phyloP scores from a whole-genome alignment of 2,888 invertebrate genomes.

The Exocentrus adspersus region DNA sequence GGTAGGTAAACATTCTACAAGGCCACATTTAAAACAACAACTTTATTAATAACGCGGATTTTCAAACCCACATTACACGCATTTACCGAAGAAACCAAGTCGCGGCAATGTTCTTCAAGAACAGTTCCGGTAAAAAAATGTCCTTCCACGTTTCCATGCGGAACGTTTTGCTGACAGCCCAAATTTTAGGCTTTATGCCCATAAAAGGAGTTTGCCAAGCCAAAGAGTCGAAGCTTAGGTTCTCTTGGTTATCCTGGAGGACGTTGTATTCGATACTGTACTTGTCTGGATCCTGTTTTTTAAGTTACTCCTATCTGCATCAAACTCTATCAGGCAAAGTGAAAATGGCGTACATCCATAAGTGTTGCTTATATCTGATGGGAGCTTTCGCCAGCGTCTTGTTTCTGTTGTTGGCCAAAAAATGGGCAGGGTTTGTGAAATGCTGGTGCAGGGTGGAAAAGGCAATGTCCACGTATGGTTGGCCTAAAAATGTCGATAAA shows the following conservation, averaged over 20 bases:
- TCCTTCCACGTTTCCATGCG: neutral
- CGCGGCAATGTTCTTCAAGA: neutral
- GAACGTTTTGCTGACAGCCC: slow-evolving; percentile 14
- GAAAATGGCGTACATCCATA: slow-evolving; percentile 23
- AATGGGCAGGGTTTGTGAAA: slow-evolving; percentile 24
- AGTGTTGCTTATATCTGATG: slow-evolving; percentile 7
- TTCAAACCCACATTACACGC: neutral
- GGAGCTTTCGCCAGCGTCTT: neutral
- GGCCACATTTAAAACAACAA: too few relatives aligned
- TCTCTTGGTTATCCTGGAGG: slow-evolving; percentile 41
- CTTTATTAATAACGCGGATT: too few relatives aligned
- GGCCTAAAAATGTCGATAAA: slow-evolving; percentile 29
- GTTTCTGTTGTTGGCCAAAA: slow-evolving; percentile 13
- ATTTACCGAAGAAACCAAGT: slow-evolving; percentile 2
- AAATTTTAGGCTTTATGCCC: slow-evolving; percentile 46
- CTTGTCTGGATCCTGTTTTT: slow-evolving; percentile 32
- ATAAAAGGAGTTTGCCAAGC: slow-evolving; percentile 32
- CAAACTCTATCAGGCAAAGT: slow-evolving; percentile 18
- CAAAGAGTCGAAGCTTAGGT: slow-evolving; percentile 28
- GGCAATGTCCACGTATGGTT: slow-evolving; percentile 37
- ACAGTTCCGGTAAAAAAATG: neutral
- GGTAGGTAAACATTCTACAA: too few relatives aligned
- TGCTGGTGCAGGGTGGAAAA: slow-evolving; percentile 41
- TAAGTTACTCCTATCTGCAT: slow-evolving; percentile 29
- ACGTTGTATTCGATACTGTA: slow-evolving; percentile 36